Evolutionary conservation across 2,113 vertebrate genomes (phyloP), one percentile per base, ranked within the genome.

Genomic region (Tinamus guttatus): DNA sequence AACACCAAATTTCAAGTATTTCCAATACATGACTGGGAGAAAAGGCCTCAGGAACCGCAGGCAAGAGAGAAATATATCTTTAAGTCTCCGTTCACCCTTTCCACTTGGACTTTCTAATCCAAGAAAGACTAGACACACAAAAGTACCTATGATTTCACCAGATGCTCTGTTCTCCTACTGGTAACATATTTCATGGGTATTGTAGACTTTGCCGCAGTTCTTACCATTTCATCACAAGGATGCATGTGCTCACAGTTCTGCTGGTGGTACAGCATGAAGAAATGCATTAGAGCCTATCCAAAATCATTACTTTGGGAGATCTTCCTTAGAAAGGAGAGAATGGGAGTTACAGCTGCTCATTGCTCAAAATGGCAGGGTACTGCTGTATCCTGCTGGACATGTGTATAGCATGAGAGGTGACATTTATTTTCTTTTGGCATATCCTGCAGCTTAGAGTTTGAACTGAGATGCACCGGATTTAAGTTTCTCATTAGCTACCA

Each of bases 401-500:
- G 17, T 18, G 8, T n/a, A 40, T 21, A 25, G 28, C 21, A 18
- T 64, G 62, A 75, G 47, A 80, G 25, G 58, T 65, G 45, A 41
- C 41, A 68, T 91, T 89, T 87, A 32, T 38, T 65, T 88, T 83
- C 60, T 62, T 74, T 22, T 28, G 49, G 54, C 11, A 7, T 8
- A 27, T 83, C 47, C n/a, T 11, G 32, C 47, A 52, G 11, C 56
- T 60, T 4, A 1, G 40, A 77, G 40, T 54, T 60, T 70, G 27
- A 49, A 58, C 27, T 64, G 70, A 80, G 75, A 21, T 62, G 58
- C 28, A 14, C 51, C 41, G 38, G 15, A 74, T 73, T 9, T 34
- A 59, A 84, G 65, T 81, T 90, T 92, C 60, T 90, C 68, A 60
- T 78, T 85, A 88, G 43, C 15, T 91, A 9, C 56, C 79, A 65